Evolutionary conservation across 1,140 invertebrate genomes (phyloP), one percentile per base, ranked within the genome.

Genomic region (Zaprionus lachaisei): DNA sequence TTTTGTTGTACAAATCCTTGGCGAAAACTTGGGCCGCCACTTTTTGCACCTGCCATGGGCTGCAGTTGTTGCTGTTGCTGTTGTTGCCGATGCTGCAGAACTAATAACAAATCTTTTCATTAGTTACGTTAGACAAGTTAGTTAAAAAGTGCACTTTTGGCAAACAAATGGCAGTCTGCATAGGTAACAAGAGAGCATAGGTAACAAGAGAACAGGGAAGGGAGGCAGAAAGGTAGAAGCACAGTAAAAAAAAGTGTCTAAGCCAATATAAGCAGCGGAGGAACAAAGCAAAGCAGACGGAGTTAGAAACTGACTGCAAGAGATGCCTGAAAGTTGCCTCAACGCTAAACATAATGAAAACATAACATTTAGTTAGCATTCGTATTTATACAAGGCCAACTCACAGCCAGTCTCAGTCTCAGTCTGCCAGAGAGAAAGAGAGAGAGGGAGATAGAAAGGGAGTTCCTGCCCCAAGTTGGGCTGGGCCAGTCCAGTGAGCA

Each of bases 61-160:
- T 5, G 38, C 15, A 41, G 37, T 38, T 38, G 37, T 38, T 12
- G 37, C 2, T 20, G 17, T 20, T 20, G 44, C 17, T 12, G 44
- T n/a, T 9, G n/a, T 49, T 22, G 47, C 51, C 55, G 56, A 54
- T 55, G 75, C 70, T 67, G 70, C 69, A 55, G 78, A 87, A 84
- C 85, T 84, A 89, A 89, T 89, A 89, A 90, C 85, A 89, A 89
- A 90, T 90, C 85, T 84, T 89, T 89, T 89, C 84, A 89, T 89
- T 89, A 89, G 84, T 90, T 89, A 79, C 84, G 62, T 89, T 89
- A 89, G 84, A 89, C 84, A 89, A 90, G 85, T 84, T 89, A 84
- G 85, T 89, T 89, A 90, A 90, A 75, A 89, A 87, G 74, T 89
- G 84, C 85, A 89, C 84, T 87, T 79, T 71, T 41, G 58, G 71